Evolutionary conservation across 2,797 vertebrate species (phyloP).

Genomic region (Lindbergichthys nudifrons): DNA sequence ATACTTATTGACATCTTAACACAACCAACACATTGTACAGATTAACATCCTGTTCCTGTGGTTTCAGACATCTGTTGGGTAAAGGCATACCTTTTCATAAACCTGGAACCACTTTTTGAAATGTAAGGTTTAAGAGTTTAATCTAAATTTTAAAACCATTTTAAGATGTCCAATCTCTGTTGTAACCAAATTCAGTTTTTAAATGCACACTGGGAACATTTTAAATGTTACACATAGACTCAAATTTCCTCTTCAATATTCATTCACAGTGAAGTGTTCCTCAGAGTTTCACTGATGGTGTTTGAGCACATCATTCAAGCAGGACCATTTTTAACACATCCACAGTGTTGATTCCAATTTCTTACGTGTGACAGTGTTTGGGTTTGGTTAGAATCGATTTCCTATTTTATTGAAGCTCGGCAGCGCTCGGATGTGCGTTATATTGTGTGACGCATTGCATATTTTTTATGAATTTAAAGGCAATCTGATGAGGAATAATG

Average conservation of each 20-base stretch:
- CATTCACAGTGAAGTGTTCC: not conserved
- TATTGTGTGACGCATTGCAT: not conserved
- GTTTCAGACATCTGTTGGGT: not conserved
- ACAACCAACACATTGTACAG: not conserved
- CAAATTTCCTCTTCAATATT: not conserved
- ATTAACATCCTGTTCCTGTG: too few species aligned
- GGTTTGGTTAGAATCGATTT: not conserved
- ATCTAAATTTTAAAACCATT: not conserved
- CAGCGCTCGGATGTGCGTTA: not conserved
- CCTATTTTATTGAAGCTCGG: not conserved
- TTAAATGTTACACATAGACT: not conserved
- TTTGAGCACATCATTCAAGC: conserved; percentile 1
- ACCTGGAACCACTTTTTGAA: not conserved
- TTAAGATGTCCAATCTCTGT: not conserved
- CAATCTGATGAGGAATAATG: not conserved
- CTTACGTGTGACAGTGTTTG: not conserved
- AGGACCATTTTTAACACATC: not conserved
- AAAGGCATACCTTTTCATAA: not conserved
- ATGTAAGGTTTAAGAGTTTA: not conserved
- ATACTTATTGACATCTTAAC: not conserved
- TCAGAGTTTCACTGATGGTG: not conserved
- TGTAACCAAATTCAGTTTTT: not conserved
- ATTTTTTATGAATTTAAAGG: not conserved
- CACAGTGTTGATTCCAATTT: not conserved
- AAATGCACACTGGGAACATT: not conserved